phyloP scores from a whole-genome alignment of 2,113 vertebrate species.

The Notiomystis cincta region DNA sequence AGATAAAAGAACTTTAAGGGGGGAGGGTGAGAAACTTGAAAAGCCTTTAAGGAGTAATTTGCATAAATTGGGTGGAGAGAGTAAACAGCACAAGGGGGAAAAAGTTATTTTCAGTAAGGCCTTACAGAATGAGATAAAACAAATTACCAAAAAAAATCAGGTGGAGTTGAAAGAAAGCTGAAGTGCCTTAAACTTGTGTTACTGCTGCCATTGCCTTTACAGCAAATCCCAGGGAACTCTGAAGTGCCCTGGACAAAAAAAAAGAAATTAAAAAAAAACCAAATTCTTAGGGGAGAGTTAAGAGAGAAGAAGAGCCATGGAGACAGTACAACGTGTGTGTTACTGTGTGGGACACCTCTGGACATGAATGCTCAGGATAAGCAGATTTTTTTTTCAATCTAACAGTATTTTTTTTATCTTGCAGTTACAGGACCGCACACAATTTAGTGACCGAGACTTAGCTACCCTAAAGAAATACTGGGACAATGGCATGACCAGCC shows the following conservation, averaged over 20 bases:
- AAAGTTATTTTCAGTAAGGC: conserved; percentile 8
- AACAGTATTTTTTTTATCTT: conserved; percentile 52
- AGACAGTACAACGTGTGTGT: background rate
- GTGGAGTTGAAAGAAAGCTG: conserved; percentile 1
- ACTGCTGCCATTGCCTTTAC: background rate
- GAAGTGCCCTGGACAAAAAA: background rate
- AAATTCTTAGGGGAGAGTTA: background rate
- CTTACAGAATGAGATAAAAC: conserved; percentile 1
- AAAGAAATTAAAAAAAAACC: background rate
- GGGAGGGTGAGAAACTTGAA: conserved; percentile 36
- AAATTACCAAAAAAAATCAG: background rate
- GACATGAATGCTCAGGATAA: background rate
- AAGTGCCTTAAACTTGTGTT: background rate
- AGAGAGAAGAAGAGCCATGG: background rate
- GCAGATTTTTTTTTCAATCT: background rate
- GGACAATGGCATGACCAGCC: conserved; percentile 98
- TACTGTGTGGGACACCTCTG: background rate
- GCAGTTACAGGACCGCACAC: conserved; percentile 95
- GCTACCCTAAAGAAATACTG: conserved; percentile 94
- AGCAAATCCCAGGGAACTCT: conserved; percentile 10
- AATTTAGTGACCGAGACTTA: conserved; percentile 94
- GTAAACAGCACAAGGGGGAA: conserved; percentile 24
- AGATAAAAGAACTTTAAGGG: conserved; percentile 52
- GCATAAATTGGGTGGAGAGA: conserved; percentile 40
- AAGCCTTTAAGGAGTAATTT: conserved; percentile 43